Percentiles rank a stretch among this genome's conserved stretches.
phyloP scores from a whole-genome alignment of 2,888 invertebrate species.

The Melipona beecheii region DNA sequence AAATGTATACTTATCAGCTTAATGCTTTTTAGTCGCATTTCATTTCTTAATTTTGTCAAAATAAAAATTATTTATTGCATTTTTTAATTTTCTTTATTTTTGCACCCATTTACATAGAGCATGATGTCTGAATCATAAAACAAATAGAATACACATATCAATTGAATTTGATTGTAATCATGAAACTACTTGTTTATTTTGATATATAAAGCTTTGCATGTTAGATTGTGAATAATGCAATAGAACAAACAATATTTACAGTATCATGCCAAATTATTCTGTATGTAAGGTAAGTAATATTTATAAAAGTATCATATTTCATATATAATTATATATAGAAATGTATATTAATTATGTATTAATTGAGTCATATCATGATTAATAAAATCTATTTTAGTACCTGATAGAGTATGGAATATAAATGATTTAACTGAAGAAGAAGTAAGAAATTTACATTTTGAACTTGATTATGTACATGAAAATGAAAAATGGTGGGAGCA shows the following conservation, averaged over 20 bases:
- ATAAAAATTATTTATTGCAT: constrained; percentile 8
- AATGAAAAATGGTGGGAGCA: constrained; percentile 93
- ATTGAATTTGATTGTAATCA: not conserved
- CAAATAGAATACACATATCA: not conserved
- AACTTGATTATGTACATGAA: constrained; percentile 87
- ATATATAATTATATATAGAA: not conserved
- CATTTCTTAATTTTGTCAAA: constrained; percentile 7
- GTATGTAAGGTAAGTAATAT: constrained; percentile 56
- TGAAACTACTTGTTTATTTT: constrained; percentile 25
- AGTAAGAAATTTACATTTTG: constrained; percentile 84
- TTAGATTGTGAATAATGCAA: constrained; percentile 42
- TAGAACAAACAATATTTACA: constrained; percentile 39
- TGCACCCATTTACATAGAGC: not conserved
- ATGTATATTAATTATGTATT: not conserved
- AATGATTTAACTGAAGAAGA: constrained; percentile 88
- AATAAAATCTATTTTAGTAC: constrained; percentile 85
- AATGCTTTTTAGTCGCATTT: constrained; percentile 22
- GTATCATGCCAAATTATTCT: constrained; percentile 29
- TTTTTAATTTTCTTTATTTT: not conserved
- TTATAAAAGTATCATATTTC: not conserved
- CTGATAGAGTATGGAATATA: constrained; percentile 90
- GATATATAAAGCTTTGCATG: constrained; percentile 60
- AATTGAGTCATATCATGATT: not conserved
- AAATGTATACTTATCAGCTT: constrained; percentile 13
- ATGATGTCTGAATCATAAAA: not conserved